phyloP scores from a whole-genome alignment of 1,140 invertebrate genomes.

The Elymnias hypermnestra region DNA sequence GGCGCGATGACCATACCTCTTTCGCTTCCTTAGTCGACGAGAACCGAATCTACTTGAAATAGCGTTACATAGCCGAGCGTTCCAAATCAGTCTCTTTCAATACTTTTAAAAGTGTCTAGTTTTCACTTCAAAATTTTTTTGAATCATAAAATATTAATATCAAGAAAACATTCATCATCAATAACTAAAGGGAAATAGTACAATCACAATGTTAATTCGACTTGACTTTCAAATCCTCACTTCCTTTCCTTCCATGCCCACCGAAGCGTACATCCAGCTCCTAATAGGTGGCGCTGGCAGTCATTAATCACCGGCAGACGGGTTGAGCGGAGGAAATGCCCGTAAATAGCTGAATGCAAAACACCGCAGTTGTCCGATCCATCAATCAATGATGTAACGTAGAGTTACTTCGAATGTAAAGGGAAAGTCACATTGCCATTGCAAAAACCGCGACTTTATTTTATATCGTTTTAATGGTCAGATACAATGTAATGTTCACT shows the following conservation, averaged over 20 bases:
- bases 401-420: background rate
- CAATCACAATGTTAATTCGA: conserved; percentile 24
- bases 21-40: too few species aligned
- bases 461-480: too few species aligned
- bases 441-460: background rate
- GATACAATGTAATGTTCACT: too few species aligned
- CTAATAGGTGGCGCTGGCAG: conserved; percentile 53
- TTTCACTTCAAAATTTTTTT: too few species aligned
- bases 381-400: conserved; percentile 58
- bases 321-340: conserved; percentile 69
- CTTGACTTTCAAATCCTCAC: conserved; percentile 35
- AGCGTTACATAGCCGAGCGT: too few species aligned
- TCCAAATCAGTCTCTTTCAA: too few species aligned
- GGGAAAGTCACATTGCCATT: conserved; percentile 7
- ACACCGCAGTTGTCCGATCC: conserved; percentile 61
- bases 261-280: conserved; percentile 49
- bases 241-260: conserved; percentile 42
- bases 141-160: too few species aligned
- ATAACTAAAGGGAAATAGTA: conserved; percentile 11
- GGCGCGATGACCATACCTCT: too few species aligned
- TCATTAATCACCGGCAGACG: conserved; percentile 67
- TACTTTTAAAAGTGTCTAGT: too few species aligned
- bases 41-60: too few species aligned
- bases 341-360: conserved; percentile 73
- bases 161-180: too few species aligned